phyloP scores from a whole-genome alignment of 2,113 vertebrate genomes.

The Lethenteron camtschaticum region DNA sequence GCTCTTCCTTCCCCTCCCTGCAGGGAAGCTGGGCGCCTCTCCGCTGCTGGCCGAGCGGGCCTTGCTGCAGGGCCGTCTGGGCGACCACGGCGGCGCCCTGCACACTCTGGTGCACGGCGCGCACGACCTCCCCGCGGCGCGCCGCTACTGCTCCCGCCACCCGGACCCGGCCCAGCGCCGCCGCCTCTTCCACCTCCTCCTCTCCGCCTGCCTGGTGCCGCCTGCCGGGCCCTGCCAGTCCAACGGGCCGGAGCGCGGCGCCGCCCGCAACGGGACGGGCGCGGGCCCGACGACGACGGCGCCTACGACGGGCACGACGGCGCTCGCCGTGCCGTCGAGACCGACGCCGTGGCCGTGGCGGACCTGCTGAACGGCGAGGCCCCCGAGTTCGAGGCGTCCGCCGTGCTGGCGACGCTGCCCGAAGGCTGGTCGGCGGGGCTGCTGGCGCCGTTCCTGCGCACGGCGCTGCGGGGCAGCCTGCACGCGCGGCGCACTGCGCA shows the following conservation, averaged over 20 bases:
- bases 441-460: constrained; percentile 49
- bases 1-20: neutral
- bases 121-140: constrained; percentile 44
- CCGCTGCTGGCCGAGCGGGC: constrained; percentile 61
- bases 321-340: constrained; percentile 9
- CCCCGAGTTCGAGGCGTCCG: constrained; percentile 39
- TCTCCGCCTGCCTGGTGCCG: constrained; percentile 36
- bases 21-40: constrained; percentile 49
- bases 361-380: constrained; percentile 65
- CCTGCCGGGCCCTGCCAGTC: neutral
- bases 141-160: constrained; percentile 65
- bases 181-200: constrained; percentile 54
- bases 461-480: constrained; percentile 47
- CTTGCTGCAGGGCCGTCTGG: constrained; percentile 68
- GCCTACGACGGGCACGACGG: neutral
- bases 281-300: neutral
- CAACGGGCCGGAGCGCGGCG: neutral
- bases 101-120: constrained; percentile 58
- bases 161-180: constrained; percentile 26
- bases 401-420: constrained; percentile 45
- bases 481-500: constrained; percentile 48
- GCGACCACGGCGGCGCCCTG: constrained; percentile 61
- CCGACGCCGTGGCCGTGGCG: constrained; percentile 34
- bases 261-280: neutral
- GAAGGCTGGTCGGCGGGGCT: constrained; percentile 75